Evolutionary conservation across 2,888 invertebrate genomes (phyloP), one percentile per base, ranked within the genome.

Genomic region (Ormyrus thymus): DNA sequence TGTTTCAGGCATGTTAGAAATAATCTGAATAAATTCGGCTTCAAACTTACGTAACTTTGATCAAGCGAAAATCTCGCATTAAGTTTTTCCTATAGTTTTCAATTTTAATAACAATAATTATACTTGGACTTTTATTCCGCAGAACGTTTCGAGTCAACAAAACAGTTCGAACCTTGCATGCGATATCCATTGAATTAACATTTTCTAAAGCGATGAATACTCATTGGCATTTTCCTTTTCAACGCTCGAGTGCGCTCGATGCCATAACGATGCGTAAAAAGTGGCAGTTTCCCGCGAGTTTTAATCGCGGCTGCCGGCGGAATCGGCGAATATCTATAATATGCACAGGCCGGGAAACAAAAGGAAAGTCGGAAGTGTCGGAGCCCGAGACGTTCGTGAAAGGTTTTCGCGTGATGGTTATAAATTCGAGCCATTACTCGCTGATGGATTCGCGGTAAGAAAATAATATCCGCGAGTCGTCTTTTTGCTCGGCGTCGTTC

Each of bases 291-390:
- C 50, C 13, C 43, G 3, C 29, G 29, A 58, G 45, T 8, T 11
- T 48, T 29, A 62, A 69, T 76, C 58, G 50, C 48, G 46, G 56
- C 11, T 6, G 43, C 29, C 59, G 10, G 59, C 8, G 6, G 50
- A 75, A 61, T 68, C 29, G 15, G 61, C 3, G 46, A 61, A 75
- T 11, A 9, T n/a, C 6, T 13, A 29, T 56, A 55, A 48, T 61
- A 51, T 51, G 29, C 15, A 46, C 6, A 4, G 55, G 7, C 15
- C 10, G 11, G 59, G 56, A 66, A 72, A 68, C 15, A 61, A 78
- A 72, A 66, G 72, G 72, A 78, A 78, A 72, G 77, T 78, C 72
- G 77, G 72, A 78, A 78, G 77, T 70, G 62, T 6, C 51, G 51
- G 7, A 4, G 48, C 7, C 8, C 15, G 29, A 29, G 3, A 1